These are phyloP conservation scores for Sorex araneus DNA, from an alignment of 2,113 vertebrate species.

Conservation along the genomic window DNA sequence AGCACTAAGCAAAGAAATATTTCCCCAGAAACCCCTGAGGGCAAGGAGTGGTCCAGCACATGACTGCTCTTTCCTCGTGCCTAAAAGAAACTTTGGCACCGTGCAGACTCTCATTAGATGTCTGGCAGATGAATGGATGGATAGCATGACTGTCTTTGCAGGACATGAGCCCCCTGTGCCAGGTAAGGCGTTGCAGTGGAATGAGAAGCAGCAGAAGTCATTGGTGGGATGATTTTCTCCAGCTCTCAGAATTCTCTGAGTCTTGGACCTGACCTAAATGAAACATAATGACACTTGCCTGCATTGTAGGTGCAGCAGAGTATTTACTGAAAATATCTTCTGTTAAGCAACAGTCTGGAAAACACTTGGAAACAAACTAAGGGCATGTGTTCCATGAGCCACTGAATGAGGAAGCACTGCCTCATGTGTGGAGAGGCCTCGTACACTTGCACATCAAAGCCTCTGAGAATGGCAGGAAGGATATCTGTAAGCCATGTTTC, in stretches of 20 bases:
- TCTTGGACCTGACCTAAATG: neutral
- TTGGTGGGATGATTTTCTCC: neutral
- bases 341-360: conserved; percentile 19
- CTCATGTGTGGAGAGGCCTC: neutral
- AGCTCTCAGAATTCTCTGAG: neutral
- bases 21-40: neutral
- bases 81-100: neutral
- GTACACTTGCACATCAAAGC: neutral
- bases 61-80: neutral
- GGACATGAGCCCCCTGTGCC: neutral
- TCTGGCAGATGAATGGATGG: neutral
- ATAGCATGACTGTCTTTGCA: neutral
- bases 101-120: neutral
- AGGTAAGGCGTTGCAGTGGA: neutral
- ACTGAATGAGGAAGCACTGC: neutral
- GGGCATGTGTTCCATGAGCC: neutral
- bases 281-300: neutral
- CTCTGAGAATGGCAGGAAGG: conserved; percentile 3
- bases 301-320: neutral
- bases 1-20: neutral
- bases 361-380: conserved; percentile 5
- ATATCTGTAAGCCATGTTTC: conserved; percentile 19
- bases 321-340: neutral
- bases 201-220: neutral
- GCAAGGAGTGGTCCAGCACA: neutral